phyloP scores from a whole-genome alignment of 2,797 vertebrate species.

The Pangasius larnaudii region DNA sequence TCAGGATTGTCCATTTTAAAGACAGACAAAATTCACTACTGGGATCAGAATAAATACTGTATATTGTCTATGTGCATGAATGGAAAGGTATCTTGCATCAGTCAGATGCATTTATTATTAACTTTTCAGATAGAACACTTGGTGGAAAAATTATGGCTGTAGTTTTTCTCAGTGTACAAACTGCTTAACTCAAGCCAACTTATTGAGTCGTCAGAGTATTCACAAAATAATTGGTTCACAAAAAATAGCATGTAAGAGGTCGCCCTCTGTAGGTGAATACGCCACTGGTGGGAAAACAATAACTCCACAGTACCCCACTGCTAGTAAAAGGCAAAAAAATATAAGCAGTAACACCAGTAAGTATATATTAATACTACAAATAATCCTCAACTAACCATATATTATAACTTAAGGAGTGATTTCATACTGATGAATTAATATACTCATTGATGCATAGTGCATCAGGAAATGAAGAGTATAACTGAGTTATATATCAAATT shows the following conservation, averaged over 20 bases:
- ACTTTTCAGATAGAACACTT: neutral
- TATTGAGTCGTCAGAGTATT: neutral
- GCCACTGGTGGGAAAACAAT: neutral
- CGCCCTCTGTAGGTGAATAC: conserved; percentile 35
- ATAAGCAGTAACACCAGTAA: neutral
- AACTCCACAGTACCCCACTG: neutral
- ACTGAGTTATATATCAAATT: neutral
- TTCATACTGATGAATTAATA: neutral
- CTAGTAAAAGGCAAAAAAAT: neutral
- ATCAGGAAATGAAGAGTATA: neutral
- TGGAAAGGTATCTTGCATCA: neutral
- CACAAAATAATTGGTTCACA: neutral
- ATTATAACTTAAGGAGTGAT: too few species aligned
- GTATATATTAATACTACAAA: too few species aligned
- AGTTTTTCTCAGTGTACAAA: neutral
- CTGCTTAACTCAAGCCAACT: neutral
- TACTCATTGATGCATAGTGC: neutral
- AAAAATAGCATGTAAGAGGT: neutral
- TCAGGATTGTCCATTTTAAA: neutral
- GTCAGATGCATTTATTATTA: neutral
- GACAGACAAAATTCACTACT: neutral
- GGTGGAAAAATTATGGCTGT: too few species aligned
- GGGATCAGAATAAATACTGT: neutral
- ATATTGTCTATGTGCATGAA: neutral
- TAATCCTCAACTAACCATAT: neutral